Evolutionary conservation across 2,797 vertebrate genomes (phyloP).

Genomic region (Sebastes wilsoni): DNA sequence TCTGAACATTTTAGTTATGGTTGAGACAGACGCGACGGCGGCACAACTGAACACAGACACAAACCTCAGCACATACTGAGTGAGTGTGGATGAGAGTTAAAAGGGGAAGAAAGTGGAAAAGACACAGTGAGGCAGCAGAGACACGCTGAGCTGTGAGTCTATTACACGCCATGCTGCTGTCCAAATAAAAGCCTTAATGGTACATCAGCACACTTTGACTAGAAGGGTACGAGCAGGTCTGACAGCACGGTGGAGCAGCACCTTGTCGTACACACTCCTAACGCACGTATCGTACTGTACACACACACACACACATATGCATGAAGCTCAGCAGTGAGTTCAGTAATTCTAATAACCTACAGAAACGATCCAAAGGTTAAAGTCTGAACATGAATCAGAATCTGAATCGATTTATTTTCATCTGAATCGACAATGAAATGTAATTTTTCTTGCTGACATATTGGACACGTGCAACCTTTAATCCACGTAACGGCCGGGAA

Average conservation of each 20-base stretch:
- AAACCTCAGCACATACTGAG: not conserved
- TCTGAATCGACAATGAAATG: constrained; percentile 17
- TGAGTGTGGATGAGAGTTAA: constrained; percentile 7
- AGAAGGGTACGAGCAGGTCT: constrained; percentile 28
- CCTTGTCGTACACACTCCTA: not conserved
- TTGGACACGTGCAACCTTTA: constrained; percentile 39
- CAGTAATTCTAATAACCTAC: not conserved
- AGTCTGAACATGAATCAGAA: constrained; percentile 11
- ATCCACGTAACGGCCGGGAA: constrained; percentile 31
- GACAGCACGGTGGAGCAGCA: constrained; percentile 34
- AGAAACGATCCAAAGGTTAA: constrained; percentile 5
- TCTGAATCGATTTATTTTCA: constrained; percentile 17
- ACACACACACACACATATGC: not conserved
- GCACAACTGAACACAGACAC: not conserved
- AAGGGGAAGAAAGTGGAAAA: constrained; percentile 1
- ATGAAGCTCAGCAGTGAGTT: not conserved
- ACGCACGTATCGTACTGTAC: not conserved
- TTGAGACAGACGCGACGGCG: not conserved
- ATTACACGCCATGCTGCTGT: constrained; percentile 40
- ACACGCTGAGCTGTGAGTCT: constrained; percentile 25
- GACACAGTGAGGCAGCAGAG: constrained; percentile 3
- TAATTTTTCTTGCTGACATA: constrained; percentile 40
- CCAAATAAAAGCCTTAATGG: constrained; percentile 44
- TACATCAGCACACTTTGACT: constrained; percentile 24
- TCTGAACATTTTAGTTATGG: not conserved